Base-by-base conservation (phyloP, 2,113 vertebrate genomes). In the Bubo scandiacus region DNA sequence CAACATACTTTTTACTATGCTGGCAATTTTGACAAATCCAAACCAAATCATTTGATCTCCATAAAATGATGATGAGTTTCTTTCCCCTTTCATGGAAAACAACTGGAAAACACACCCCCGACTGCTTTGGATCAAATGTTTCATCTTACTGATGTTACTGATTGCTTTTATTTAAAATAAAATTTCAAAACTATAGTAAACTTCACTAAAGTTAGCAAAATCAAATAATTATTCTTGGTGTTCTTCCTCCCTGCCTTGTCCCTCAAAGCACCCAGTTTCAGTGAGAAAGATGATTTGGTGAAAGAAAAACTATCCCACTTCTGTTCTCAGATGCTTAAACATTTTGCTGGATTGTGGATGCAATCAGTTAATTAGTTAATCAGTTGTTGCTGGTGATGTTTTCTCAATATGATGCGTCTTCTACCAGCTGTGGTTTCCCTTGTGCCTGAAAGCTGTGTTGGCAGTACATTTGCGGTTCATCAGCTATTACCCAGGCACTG, bases 291-390 rank as follows among this genome's bases (percentile, higher is more conserved):
- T 10, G 14, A 75, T 30, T 51, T 16, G 43, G 36, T 54, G 36
- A 70, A 80, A 79, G 18, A 66, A 79, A 30, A 82, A n/a, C 62
- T 36, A 66, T 12, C 18, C n/a, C 10, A 26, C 25, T 58, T 61
- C 67, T 66, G 49, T 77, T 86, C 63, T 83, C 58, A 77, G 40
- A 75, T 43, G 43, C 52, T 65, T 59, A 52, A 82, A 72, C 23
- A 40, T 86, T 78, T 86, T 86, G 40, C 63, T 81, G 70, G 54
- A 43, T 52, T 94, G 59, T 55, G 59, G 52, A 49, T 57, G 80
- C 72, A 81, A 65, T 78, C 86, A 74, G 45, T 73, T 88, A 68
- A 94, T 92, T 43, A 85, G 62, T 71, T 91, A 89, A 88, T 67
- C 55, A 72, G 55, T 71, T 67, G 27, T 16, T 75, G 86, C 43